Base-by-base conservation (phyloP, 2,797 vertebrate genomes). In the Pagetopsis macropterus region DNA sequence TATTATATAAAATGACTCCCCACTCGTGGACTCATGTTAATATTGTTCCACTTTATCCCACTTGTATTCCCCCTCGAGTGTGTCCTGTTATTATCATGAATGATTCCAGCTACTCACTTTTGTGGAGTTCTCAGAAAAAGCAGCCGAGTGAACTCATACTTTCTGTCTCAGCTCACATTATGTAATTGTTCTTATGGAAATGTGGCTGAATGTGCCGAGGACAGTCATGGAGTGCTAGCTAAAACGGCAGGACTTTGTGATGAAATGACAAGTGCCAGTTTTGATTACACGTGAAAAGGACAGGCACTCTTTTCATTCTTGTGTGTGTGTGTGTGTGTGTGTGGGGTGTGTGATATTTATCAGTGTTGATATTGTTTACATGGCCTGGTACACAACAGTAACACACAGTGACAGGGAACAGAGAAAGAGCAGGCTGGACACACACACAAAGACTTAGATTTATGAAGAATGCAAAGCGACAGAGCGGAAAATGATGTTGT, bases 401-500 rank as follows among this genome's bases (percentile, higher is more conserved):
- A 81, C 61, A 72, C 73, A 57, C 50, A 75, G 60, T 72, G 77
- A 67, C 67, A 46, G 56, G 50, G 72, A 78, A 60, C 58, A 77
- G 72, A 65, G 21, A 37, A 49, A 31, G 57, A 19, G 50, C 33
- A 33, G 60, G 33, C 68, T 41, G 4, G 1, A 57, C 14, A 37
- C 58, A 51, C 69, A 78, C 48, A 67, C 41, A 63, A 58, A 40
- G 52, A 45, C 46, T 16, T 9, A 40, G 16, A 21, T 67, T 40
- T 60, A 56, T 19, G 41, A 12, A 57, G 13, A 43, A 45, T 23
- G 27, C 31, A n/a, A 31, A 15, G 17, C 4, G 43, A 59, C 55
- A 14, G 41, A 17, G 46, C 17, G 14, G 23, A 68, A 19, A 52
- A 49, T 49, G 17, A 16, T 59, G 12, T 27, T 40, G 12, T 21